Base-by-base conservation (phyloP, 2,797 vertebrate species). In the Typhlichthys eigenmanni region DNA sequence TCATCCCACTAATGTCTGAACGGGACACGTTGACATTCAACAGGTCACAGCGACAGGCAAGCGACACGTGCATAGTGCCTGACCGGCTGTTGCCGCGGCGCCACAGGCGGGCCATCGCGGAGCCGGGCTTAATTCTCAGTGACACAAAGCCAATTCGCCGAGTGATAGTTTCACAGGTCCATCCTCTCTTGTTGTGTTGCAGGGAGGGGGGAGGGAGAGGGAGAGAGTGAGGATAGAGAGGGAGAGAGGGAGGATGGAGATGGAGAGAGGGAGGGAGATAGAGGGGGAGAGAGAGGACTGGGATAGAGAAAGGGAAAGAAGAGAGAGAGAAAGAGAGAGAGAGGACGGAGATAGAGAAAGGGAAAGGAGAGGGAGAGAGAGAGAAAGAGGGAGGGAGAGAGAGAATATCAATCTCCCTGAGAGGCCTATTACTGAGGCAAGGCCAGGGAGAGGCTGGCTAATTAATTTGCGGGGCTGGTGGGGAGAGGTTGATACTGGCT, bases 351-450 rank as follows among this genome's bases (percentile, higher is more conserved):
- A 19, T 19, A 2, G 19, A 1, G 19, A 19, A 19, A 19, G 19
- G 19, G 19, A 19, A 19, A 19, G 1, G 59, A 68, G 58, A n/a
- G n/a, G 72, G 63, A 60, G 60, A 74, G 67, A 59, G 57, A 55
- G 82, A 77, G 19, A 19, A 2, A 19, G 19, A 3, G 19, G 2
- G 19, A 19, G 2, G 2, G 19, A 19, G 19, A 2, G 19, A 19
- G 19, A 19, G 19, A 19, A 19, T 19, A 19, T 19, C 19, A 19
- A 19, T 19, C 91, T 95, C 89, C 82, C 73, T 76, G 60, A 77
- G 92, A 94, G 89, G 89, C 88, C 92, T 89, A 91, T 88, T 93
- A 94, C 86, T 71, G 89, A 90, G 83, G 79, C 88, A 85, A 86
- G 80, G 85, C 79, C 76, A 74, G 84, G 52, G 67, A 78, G 17